These are phyloP conservation scores for Laothoe populi DNA, from an alignment of 2,888 invertebrate genomes.

Conservation along the genomic window DNA sequence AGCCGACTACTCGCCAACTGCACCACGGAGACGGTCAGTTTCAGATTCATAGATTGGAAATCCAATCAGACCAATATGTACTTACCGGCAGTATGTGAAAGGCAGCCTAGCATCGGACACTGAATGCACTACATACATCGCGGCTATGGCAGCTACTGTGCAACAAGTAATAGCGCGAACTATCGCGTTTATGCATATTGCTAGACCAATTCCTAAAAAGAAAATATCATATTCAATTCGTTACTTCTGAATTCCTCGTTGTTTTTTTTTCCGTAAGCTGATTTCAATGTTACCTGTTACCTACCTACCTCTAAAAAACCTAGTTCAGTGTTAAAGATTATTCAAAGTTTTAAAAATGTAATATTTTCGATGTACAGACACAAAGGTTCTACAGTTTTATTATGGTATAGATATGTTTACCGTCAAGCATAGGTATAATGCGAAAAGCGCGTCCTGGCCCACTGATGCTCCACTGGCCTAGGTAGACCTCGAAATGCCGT, in stretches of 20 bases:
- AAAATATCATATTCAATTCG: too few species aligned
- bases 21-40: too few species aligned
- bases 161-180: conserved; percentile 68
- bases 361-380: too few species aligned
- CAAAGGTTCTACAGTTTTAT: too few species aligned
- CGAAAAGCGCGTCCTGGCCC: conserved; percentile 77
- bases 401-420: conserved; percentile 41
- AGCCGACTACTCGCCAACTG: too few species aligned
- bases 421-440: conserved; percentile 71
- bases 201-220: conserved; percentile 75
- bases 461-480: conserved; percentile 79
- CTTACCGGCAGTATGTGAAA: conserved; percentile 71
- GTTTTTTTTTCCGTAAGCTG: too few species aligned
- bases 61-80: background rate
- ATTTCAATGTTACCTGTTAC: too few species aligned
- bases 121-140: conserved; percentile 61
- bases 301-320: too few species aligned
- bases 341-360: too few species aligned
- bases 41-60: background rate
- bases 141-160: conserved; percentile 65
- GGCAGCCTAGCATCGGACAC: conserved; percentile 64
- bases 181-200: conserved; percentile 72
- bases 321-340: too few species aligned
- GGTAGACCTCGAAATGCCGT: conserved; percentile 76
- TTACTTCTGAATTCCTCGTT: too few species aligned